Evolutionary conservation across 2,113 vertebrate genomes (phyloP), one percentile per base, ranked within the genome.

Genomic region (Myiopsitta monachus): DNA sequence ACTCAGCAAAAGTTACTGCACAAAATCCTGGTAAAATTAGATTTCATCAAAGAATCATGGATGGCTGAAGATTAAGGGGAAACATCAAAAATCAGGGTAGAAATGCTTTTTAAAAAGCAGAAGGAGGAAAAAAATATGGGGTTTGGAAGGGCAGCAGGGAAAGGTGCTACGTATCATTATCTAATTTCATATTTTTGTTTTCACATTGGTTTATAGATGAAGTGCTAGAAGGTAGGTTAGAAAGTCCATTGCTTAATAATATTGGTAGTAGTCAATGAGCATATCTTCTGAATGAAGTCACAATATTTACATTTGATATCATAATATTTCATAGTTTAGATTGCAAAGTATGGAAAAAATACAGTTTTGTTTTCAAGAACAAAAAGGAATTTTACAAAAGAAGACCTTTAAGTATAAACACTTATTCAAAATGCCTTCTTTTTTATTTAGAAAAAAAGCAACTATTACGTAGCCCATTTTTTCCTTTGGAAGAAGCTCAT

Each of bases 21-120:
- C 73, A 96, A 96, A 96, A 92, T 82, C 36, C 66, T 87, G 49
- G 86, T 63, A 90, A 96, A 93, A 92, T 91, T 90, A 96, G 80
- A 92, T 81, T 89, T 94, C 86, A 92, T 92, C 83, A 94, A 94
- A 94, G 83, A 96, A 90, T 92, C 64, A 59, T 30, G n/a, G 47
- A 87, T 44, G 44, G 19, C 61, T 82, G 88, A 89, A 69, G 77
- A 96, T 85, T 66, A 83, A 89, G 74, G 41, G 38, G 72, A 88
- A 91, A 89, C 26, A 82, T 76, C 87, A 87, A 92, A 93, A 95
- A 95, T 80, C 54, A 63, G 11, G 8, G 27, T 63, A 77, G 61
- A 90, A 90, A 67, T 77, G 73, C 49, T 70, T 74, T 83, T 83
- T 73, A 2, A 17, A 86, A 70, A 67, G 31, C 5, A 80, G 38